Evolutionary conservation across 2,888 invertebrate species (phyloP), one percentile per base, ranked within the genome.

Genomic region (Allophyes oxyacanthae): DNA sequence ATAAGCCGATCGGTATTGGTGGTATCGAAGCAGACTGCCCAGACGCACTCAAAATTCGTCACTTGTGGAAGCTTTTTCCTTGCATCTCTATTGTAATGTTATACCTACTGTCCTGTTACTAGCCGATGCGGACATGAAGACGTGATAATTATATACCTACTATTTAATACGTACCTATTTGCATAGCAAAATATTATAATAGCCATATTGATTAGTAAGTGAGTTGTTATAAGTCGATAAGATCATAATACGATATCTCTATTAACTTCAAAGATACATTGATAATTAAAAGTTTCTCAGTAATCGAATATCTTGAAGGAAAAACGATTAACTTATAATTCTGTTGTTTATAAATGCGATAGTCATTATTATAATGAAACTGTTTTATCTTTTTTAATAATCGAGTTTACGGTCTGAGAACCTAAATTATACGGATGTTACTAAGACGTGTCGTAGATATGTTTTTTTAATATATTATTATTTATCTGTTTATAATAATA

Each of bases 301-400:
- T 58, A 74, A 72, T 72, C 75, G 38, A 52, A 1, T 37, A 52
- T 64, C 66, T 51, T 51, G 42, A 61, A 61, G 54, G 38, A 53
- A 71, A 49, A 41, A 41, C 66, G 66, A 72, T 72, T 75, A 66
- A 71, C 57, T 49, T 48, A 58, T 66, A 66, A 75, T 56, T 73
- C 53, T 44, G 46, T 43, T 70, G 63, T 61, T 66, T 66, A 63
- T 70, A 61, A 64, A 51, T 42, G 33, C 33, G 30, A 50, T 71
- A 52, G 64, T 61, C 49, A 34, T 34, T 61, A 61, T 72, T 72
- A 50, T 56, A 61, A 46, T 50, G 46, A 62, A 67, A 51, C 40
- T 42, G 30, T 37, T 45, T 66, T 72, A 67, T 55, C 50, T 37
- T 43, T 54, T n/a, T 72, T 1, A 20, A 14, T 66, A 53, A 53